These are phyloP conservation scores for Parambassis ranga DNA, from an alignment of 2,797 vertebrate genomes.

Conservation along the genomic window DNA sequence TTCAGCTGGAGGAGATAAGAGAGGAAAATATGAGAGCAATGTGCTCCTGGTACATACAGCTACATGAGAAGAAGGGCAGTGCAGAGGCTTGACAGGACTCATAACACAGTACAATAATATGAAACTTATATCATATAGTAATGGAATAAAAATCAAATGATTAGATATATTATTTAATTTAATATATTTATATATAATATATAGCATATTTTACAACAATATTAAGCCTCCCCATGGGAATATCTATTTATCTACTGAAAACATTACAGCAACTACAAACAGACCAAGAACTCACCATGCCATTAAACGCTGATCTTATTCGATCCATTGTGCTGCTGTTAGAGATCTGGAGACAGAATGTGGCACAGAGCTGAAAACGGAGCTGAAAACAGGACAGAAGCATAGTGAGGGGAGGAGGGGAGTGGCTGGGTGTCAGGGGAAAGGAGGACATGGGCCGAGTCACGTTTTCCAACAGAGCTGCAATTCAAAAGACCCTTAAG, in stretches of 20 bases:
- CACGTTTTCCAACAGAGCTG: slow-evolving; percentile 6
- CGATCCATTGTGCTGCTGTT: slow-evolving; percentile 42
- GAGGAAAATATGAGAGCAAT: not conserved
- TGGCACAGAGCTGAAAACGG: not conserved
- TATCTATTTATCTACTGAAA: no score
- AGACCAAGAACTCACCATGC: slow-evolving; percentile 43
- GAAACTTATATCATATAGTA: no score
- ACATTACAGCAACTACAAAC: no score
- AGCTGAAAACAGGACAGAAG: not conserved
- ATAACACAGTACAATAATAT: no score
- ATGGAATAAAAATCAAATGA: no score
- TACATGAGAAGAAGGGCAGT: not conserved
- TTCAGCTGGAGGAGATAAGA: slow-evolving; percentile 74
- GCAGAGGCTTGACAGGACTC: no score
- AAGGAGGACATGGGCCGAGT: not conserved
- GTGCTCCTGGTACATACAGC: not conserved
- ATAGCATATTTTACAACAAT: no score
- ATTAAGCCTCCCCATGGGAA: no score
- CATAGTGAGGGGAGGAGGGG: no score
- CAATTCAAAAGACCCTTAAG: slow-evolving; percentile 9
- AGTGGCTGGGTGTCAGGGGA: no score
- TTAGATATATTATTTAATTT: no score
- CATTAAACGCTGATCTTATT: slow-evolving; percentile 40
- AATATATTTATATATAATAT: no score
- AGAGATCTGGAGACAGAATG: not conserved